Conservation (phyloP, 2,797 vertebrate species). For the Rhinogobio ventralis region DNA sequence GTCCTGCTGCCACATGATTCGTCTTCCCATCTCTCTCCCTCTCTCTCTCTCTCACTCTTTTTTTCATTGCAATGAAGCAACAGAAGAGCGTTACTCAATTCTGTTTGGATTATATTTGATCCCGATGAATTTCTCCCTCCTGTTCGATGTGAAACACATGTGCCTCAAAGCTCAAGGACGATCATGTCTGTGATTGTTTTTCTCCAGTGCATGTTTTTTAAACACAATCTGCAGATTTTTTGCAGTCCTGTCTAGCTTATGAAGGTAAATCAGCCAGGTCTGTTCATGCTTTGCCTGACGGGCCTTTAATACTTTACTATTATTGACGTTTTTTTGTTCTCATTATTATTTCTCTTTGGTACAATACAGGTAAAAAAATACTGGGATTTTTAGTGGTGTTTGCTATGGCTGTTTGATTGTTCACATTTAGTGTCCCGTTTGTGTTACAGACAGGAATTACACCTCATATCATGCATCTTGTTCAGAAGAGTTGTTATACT, state of each 20-base stretch:
- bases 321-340: conserved; percentile 35
- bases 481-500: background rate
- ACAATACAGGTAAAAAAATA: background rate
- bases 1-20: conserved; percentile 83
- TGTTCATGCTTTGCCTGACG: conserved; percentile 10
- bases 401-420: background rate
- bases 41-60: conserved; percentile 51
- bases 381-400: background rate
- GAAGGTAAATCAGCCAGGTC: conserved; percentile 29
- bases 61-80: conserved; percentile 49
- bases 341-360: conserved; percentile 30
- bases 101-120: conserved; percentile 80
- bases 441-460: background rate
- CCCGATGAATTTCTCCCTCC: conserved; percentile 78
- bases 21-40: conserved; percentile 51
- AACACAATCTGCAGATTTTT: conserved; percentile 19
- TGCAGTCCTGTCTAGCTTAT: conserved; percentile 17
- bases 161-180: conserved; percentile 77
- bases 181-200: conserved; percentile 69
- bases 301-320: conserved; percentile 45
- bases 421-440: background rate
- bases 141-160: conserved; percentile 84
- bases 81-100: conserved; percentile 76
- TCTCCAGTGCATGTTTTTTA: conserved; percentile 24
- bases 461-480: background rate